Conservation (phyloP, 2,113 vertebrate genomes). For the Salvelinus namaycush region DNA sequence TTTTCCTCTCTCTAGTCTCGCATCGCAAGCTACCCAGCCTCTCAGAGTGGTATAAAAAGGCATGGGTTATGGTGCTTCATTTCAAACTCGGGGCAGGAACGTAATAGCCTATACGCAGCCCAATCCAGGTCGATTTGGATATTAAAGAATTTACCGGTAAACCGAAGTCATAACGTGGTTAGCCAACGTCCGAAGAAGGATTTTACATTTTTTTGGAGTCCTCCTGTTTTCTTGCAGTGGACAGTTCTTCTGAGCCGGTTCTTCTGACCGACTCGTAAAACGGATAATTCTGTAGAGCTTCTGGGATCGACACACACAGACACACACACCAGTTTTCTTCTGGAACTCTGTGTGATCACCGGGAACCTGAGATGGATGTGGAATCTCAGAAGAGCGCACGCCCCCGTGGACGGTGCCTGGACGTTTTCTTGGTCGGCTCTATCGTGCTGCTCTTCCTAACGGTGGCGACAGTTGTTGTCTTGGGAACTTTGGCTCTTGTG, state of each 20-base stretch:
- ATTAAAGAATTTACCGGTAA: background rate
- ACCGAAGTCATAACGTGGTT: no score
- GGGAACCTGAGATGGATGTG: constrained; percentile 38
- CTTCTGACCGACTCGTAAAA: background rate
- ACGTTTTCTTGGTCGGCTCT: constrained; percentile 57
- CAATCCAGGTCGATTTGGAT: background rate
- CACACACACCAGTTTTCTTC: background rate
- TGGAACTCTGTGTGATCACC: background rate
- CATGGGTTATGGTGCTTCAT: background rate
- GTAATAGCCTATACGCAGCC: no score
- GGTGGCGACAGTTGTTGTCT: constrained; percentile 23
- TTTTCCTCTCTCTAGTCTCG: constrained; percentile 39
- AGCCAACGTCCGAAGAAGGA: no score
- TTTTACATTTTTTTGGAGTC: no score
- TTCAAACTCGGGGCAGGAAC: background rate
- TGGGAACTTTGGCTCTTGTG: background rate
- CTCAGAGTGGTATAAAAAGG: constrained; percentile 9
- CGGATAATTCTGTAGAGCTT: background rate
- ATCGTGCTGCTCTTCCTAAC: constrained; percentile 48
- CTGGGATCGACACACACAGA: background rate
- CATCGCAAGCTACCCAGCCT: constrained; percentile 9
- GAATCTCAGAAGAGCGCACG: constrained; percentile 52
- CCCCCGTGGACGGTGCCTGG: constrained; percentile 44
- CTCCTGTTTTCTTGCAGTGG: no score
- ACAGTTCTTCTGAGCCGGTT: no score